Evolutionary conservation across 2,113 vertebrate genomes (phyloP), one percentile per base, ranked within the genome.

Genomic region (Colaptes auratus): DNA sequence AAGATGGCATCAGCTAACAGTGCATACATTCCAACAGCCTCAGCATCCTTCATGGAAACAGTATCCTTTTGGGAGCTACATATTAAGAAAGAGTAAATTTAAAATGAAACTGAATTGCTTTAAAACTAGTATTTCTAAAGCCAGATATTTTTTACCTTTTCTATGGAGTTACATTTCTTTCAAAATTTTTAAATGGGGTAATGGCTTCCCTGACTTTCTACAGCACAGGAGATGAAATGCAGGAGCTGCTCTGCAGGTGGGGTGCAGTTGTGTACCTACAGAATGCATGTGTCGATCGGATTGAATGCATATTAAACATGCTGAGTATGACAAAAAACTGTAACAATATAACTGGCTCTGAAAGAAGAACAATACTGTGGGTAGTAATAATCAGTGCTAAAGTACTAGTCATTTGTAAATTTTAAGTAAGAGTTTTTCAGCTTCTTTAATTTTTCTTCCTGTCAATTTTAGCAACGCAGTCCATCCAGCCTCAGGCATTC

Each of bases 401-500:
- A 11, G 14, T 7, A 83, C 3, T 18, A 31, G 8, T 5, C 10
- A 12, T 28, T 79, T 63, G 48, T 90, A 58, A 91, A 86, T 81
- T 96, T 96, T 95, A 98, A 92, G 69, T n/a, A 91, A 98, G 16
- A 98, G 71, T 65, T 98, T 99, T 65, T 98, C 98, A 76, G 90
- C 97, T 74, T 93, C 97, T 96, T 98, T 98, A 18, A 98, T 97
- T 95, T 98, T 99, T 75, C 98, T 98, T 99, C 93, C 98, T 98
- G 93, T 98, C 98, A 81, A 93, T 70, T 95, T 97, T 98, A 91
- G 97, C 97, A 53, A 99, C 95, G 98, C 96, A 58, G 98, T 97
- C 99, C 99, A 99, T 10, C 97, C 98, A 10, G 98, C 98, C 77
- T 99, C 98, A 18, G 94, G 96, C 93, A 98, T 98, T 79, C 98